A percentile compares a stretch with the other conserved stretches of the same genome.
phyloP scores from a whole-genome alignment of 2,113 vertebrate species.

The Calidris pygmaea region DNA sequence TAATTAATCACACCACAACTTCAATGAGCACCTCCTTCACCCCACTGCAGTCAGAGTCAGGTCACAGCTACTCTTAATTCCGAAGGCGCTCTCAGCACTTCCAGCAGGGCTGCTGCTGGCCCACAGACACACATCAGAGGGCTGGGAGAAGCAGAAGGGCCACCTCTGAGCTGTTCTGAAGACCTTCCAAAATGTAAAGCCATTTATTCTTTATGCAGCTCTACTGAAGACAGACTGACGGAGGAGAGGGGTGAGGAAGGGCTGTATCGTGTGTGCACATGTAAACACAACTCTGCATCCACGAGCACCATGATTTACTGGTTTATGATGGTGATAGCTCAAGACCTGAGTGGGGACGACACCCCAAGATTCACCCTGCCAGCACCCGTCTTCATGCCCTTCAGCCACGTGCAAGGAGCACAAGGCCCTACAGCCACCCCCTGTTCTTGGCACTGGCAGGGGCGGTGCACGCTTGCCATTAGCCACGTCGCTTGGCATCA shows the following conservation, averaged over 20 bases:
- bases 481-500: neutral
- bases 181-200: neutral
- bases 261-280: fast-evolving
- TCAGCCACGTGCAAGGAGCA: too few relatives aligned
- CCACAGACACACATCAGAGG: neutral
- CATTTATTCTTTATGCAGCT: neutral
- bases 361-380: neutral
- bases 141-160: neutral
- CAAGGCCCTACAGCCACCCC: neutral
- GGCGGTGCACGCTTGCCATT: fast-evolving
- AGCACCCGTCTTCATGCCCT: fast-evolving
- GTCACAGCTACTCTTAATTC: neutral
- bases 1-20: neutral
- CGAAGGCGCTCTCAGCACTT: neutral
- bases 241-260: neutral
- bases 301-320: fast-evolving
- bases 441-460: neutral
- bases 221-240: neutral
- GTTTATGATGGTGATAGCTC: too few relatives aligned
- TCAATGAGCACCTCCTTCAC: neutral
- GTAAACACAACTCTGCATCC: neutral
- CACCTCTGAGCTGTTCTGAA: neutral
- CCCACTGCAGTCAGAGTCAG: neutral
- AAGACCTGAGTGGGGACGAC: neutral
- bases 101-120: neutral